A percentile compares a stretch with the other conserved stretches of the same genome.
Evolutionary conservation across 2,113 vertebrate genomes (phyloP).

Genomic region (Dasypus novemcinctus): DNA sequence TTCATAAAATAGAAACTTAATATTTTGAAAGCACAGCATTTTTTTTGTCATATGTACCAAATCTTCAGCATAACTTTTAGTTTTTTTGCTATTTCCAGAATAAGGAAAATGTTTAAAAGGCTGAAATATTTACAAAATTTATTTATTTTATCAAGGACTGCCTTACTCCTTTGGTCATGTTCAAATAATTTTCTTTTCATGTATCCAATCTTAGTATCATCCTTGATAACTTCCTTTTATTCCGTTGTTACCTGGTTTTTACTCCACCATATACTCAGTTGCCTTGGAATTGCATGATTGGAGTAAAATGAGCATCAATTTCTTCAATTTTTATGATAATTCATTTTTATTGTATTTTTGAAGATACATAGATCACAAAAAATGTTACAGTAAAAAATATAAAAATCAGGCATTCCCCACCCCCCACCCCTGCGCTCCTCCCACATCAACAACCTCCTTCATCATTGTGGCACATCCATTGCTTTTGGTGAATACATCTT

Average conservation of each 20-base stretch:
- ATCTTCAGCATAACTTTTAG: neutral
- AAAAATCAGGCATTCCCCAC: too few species aligned
- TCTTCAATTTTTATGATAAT: too few species aligned
- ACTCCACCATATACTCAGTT: neutral
- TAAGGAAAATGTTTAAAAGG: neutral
- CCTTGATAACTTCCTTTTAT: neutral
- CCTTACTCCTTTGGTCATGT: neutral
- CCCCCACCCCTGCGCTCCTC: too few species aligned
- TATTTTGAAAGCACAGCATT: neutral
- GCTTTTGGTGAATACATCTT: too few species aligned
- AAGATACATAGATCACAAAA: too few species aligned
- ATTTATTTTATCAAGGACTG: neutral
- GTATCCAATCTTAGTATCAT: neutral
- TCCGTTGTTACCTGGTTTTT: neutral
- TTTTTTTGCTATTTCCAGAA: neutral
- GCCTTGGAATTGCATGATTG: neutral
- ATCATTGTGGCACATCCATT: too few species aligned
- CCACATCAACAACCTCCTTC: too few species aligned
- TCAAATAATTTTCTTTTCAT: neutral
- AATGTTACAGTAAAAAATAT: too few species aligned
- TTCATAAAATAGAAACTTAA: conserved; percentile 41
- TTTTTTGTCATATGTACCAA: neutral
- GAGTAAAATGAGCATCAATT: neutral
- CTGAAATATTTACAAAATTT: conserved; percentile 9
- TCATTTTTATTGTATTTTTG: too few species aligned